Percentiles rank a stretch among this genome's conserved stretches.
phyloP scores from a whole-genome alignment of 2,113 vertebrate species.

The Xenopus laevis region DNA sequence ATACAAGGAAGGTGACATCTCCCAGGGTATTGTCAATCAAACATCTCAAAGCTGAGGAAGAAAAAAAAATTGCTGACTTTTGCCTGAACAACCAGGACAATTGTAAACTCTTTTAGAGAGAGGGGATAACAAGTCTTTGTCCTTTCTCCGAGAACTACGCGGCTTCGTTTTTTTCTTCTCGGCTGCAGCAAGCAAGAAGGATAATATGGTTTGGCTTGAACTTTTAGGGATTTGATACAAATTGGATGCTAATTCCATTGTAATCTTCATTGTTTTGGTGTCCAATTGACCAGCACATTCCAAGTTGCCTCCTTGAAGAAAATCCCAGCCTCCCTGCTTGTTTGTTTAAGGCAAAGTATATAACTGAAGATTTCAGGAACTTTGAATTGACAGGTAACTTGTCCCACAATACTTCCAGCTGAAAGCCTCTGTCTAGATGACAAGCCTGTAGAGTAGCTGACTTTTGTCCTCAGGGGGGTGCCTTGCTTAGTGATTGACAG shows the following conservation, averaged over 20 bases:
- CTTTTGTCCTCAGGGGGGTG: slow-evolving; percentile 55
- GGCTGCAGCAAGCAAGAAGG: slow-evolving; percentile 60
- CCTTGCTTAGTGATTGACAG: slow-evolving; percentile 72
- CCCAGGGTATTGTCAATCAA: slow-evolving; percentile 83
- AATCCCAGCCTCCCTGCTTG: slow-evolving; percentile 45
- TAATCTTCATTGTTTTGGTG: slow-evolving; percentile 55
- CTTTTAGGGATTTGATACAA: slow-evolving; percentile 60
- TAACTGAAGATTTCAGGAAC: slow-evolving; percentile 37
- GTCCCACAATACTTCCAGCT: slow-evolving; percentile 57
- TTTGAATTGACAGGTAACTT: slow-evolving; percentile 58
- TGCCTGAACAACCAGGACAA: slow-evolving; percentile 60
- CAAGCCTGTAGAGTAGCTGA: slow-evolving; percentile 49
- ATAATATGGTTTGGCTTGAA: slow-evolving; percentile 56
- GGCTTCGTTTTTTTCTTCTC: slow-evolving; percentile 52
- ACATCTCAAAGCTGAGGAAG: slow-evolving; percentile 47
- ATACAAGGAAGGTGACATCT: slow-evolving; percentile 71
- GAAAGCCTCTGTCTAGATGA: slow-evolving; percentile 60
- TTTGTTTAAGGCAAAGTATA: slow-evolving; percentile 56
- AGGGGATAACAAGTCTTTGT: slow-evolving; percentile 66
- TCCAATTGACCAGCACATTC: slow-evolving; percentile 48
- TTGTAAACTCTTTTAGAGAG: slow-evolving; percentile 65
- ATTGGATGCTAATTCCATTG: slow-evolving; percentile 65
- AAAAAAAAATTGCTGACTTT: slow-evolving; percentile 48
- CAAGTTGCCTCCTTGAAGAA: slow-evolving; percentile 45
- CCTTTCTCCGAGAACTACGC: slow-evolving; percentile 55